Base-by-base conservation (phyloP, 2,888 invertebrate species). In the Hypolimnas misippus region DNA sequence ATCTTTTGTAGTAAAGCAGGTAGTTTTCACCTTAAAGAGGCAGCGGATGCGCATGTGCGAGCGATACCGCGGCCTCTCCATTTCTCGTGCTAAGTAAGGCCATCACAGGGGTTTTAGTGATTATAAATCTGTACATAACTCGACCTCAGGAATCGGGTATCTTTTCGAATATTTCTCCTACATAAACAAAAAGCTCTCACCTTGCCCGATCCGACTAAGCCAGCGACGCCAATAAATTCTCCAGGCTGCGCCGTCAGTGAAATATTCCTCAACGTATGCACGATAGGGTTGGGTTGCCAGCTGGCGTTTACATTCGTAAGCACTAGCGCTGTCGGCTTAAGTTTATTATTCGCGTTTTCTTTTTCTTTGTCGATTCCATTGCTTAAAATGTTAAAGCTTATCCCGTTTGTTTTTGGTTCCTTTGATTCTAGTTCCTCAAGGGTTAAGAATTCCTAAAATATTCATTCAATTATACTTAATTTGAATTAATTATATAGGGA, bases 191-290 rank as follows among this genome's bases (percentile, higher is more conserved):
- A n/a, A n/a, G n/a, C n/a, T n/a, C n/a, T n/a, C n/a, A n/a, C 93
- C 93, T 96, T 97, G 58, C 96, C 96, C 4, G 95, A 86, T n/a
- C 96, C 96, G 0, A 96, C 96, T 35, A 95, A 93, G 12, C 96
- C 96, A 42, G 96, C 94, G 1, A 96, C 86, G 1, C 95, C 95
- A 42, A 95, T 84, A 57, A 95, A 88, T 70, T 94, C 92, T 35
- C 94, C 94, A 40, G 89, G 93, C 16, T 84, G 81, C 0, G 93
- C 87, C 0, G 88, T 87, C 0, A 95, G 70, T 16, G 84, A 87
- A 3, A 95, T 74, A 42, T 92, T 81, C 33, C 93, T 88, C 54
- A 95, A 73, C 0, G 94, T 94, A 52, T 95, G 92, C 10, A 92
- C 91, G 12, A 92, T 92, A 2, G 90, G 82, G 50, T 89, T 86